These are phyloP conservation scores for Parnassius apollo DNA, from an alignment of 2,888 invertebrate species.

Conservation along the genomic window DNA sequence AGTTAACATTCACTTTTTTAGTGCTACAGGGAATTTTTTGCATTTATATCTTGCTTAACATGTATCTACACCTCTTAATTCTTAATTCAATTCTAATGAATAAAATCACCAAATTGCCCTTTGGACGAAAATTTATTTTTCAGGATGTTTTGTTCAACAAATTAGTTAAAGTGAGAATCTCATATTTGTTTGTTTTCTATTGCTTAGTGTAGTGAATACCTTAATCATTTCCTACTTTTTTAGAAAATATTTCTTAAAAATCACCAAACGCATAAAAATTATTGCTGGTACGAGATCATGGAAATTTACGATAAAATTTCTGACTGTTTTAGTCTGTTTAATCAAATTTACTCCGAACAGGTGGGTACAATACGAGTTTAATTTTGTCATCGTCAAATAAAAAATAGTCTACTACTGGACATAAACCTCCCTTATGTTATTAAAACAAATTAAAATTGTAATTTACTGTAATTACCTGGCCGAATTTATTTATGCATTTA, in stretches of 20 bases:
- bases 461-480: no score
- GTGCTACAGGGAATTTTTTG: constrained; percentile 50
- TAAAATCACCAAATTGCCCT: constrained; percentile 36
- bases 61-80: constrained; percentile 43
- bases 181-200: constrained; percentile 5
- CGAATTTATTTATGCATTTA: no score
- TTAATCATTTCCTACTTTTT: constrained; percentile 20
- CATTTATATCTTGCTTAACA: constrained; percentile 42
- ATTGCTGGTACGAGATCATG: constrained; percentile 63
- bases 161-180: constrained; percentile 41
- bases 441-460: no score
- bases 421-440: no score
- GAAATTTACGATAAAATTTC: constrained; percentile 60
- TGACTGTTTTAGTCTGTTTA: constrained; percentile 53
- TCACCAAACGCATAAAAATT: constrained; percentile 32
- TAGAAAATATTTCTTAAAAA: constrained; percentile 38
- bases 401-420: no score
- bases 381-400: no score
- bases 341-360: constrained; percentile 56
- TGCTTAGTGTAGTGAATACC: not conserved
- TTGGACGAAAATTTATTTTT: constrained; percentile 32
- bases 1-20: constrained; percentile 42
- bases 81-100: constrained; percentile 44
- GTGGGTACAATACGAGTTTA: constrained; percentile 33
- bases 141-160: constrained; percentile 33